Evolutionary conservation across 2,797 vertebrate species (phyloP).

Genomic region (Dryobates pubescens): DNA sequence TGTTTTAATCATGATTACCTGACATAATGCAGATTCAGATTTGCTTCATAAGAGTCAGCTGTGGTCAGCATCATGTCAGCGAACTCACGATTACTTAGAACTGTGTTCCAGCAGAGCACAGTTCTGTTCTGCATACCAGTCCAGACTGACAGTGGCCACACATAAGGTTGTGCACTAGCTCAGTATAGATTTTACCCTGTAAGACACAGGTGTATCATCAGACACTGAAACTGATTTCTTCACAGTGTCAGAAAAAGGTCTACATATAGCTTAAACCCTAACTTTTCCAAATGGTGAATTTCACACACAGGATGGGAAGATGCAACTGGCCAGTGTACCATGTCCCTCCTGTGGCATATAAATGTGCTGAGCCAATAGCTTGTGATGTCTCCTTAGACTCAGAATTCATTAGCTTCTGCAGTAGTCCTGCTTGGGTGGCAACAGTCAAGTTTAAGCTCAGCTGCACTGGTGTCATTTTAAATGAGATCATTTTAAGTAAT

Average conservation of each 20-base stretch:
- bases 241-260: background rate
- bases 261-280: background rate
- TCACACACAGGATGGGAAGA: background rate
- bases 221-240: background rate
- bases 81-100: background rate
- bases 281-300: background rate
- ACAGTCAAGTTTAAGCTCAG: background rate
- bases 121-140: background rate
- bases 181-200: background rate
- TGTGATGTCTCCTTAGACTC: background rate
- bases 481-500: background rate
- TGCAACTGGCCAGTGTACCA: background rate
- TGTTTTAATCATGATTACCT: constrained; percentile 16
- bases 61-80: background rate
- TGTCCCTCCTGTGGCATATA: background rate
- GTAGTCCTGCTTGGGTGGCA: background rate
- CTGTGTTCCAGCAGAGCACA: background rate
- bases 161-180: background rate
- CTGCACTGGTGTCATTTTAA: background rate
- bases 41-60: background rate
- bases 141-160: background rate
- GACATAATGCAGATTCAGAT: background rate
- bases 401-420: background rate
- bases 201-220: background rate
- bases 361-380: background rate